phyloP scores from a whole-genome alignment of 2,888 invertebrate species.

The Molorchus minor region DNA sequence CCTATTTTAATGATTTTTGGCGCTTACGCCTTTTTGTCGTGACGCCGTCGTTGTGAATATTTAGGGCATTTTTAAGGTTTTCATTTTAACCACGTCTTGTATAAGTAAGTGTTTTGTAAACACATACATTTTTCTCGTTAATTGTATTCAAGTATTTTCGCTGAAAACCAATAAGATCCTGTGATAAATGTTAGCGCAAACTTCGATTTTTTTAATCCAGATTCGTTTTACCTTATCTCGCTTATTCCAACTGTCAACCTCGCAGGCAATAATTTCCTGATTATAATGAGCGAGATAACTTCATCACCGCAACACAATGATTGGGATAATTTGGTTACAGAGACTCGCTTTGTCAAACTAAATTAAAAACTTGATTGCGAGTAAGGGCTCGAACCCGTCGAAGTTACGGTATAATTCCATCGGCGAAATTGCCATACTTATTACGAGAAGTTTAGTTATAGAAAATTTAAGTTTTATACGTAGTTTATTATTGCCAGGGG shows the following conservation, averaged over 20 bases:
- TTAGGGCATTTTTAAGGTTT: no score
- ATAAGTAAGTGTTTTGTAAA: no score
- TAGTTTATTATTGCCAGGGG: conserved; percentile 33
- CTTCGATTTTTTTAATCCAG: neutral
- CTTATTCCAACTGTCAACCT: conserved; percentile 12
- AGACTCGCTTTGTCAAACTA: conserved; percentile 40
- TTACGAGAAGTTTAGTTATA: conserved; percentile 28
- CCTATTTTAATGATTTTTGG: no score
- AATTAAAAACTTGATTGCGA: conserved; percentile 22
- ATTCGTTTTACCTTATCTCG: neutral
- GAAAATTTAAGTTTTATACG: conserved; percentile 30
- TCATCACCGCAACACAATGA: conserved; percentile 52
- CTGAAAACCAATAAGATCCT: no score
- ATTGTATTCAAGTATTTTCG: no score
- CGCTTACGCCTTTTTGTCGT: no score
- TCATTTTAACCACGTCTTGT: no score
- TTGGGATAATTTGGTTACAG: conserved; percentile 48
- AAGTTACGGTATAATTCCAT: conserved; percentile 14
- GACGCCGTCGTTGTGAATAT: no score
- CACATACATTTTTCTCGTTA: no score
- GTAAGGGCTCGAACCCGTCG: conserved; percentile 2
- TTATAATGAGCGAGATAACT: conserved; percentile 52
- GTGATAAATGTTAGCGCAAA: no score
- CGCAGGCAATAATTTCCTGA: conserved; percentile 51
- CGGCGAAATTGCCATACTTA: conserved; percentile 20